phyloP scores from a whole-genome alignment of 2,888 invertebrate genomes.

The Epinotia ramella region DNA sequence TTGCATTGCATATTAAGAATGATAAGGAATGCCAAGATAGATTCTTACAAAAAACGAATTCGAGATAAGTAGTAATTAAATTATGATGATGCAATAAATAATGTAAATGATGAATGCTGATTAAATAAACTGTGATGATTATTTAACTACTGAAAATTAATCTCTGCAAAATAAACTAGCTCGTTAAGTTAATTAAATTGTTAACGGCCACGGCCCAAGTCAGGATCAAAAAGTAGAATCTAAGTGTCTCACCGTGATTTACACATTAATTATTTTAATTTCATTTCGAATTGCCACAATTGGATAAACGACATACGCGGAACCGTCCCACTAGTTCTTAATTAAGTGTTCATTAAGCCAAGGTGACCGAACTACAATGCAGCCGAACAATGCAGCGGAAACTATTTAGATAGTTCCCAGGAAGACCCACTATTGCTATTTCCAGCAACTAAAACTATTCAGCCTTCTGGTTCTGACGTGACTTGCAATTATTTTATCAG shows the following conservation, averaged over 20 bases:
- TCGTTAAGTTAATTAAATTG: not conserved
- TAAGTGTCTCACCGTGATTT: not conserved
- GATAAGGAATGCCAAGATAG: too few species aligned
- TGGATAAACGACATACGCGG: conserved; percentile 1
- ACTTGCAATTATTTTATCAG: not conserved
- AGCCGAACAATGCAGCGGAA: conserved; percentile 58
- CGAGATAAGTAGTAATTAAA: too few species aligned
- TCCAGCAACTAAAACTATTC: not conserved
- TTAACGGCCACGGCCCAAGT: not conserved
- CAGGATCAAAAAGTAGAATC: not conserved
- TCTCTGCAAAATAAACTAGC: not conserved
- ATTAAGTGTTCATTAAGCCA: conserved; percentile 26
- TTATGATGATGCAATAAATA: too few species aligned
- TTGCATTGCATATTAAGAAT: too few species aligned
- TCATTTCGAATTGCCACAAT: not conserved
- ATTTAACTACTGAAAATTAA: not conserved
- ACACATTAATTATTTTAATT: not conserved
- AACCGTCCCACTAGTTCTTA: conserved; percentile 9
- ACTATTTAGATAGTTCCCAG: conserved; percentile 43
- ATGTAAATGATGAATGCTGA: too few species aligned
- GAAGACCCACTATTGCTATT: not conserved
- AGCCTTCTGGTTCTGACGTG: not conserved
- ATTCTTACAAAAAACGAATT: too few species aligned
- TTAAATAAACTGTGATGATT: not conserved
- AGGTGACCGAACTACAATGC: conserved; percentile 40